These are phyloP conservation scores for Rhabdomys pumilio DNA, from an alignment of 2,797 vertebrate genomes.

Conservation along the genomic window DNA sequence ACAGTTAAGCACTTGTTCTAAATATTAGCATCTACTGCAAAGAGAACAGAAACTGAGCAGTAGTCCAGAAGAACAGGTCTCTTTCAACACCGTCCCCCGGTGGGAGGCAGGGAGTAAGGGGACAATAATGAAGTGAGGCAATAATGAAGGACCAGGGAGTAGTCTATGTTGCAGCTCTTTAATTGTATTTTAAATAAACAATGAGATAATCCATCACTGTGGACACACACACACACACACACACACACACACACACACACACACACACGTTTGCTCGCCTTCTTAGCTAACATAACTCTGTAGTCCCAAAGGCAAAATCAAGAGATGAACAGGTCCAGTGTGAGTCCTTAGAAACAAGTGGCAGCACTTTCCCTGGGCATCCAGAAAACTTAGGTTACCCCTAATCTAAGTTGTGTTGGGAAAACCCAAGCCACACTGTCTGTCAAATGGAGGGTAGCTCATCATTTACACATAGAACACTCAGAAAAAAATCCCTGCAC, in stretches of 20 bases:
- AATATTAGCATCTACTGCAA: constrained; percentile 52
- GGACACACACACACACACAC: background rate
- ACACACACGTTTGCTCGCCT: background rate
- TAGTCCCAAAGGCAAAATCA: background rate
- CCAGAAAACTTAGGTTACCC: background rate
- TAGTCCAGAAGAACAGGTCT: background rate
- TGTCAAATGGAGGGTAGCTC: background rate
- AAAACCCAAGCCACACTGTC: background rate
- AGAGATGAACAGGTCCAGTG: background rate
- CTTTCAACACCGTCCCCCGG: background rate
- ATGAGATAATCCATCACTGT: background rate
- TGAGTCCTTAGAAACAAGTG: background rate
- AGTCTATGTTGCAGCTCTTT: background rate
- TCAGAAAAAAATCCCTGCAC: background rate
- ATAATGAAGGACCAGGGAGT: background rate
- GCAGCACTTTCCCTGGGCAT: background rate
- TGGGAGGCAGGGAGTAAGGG: background rate
- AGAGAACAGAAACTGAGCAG: constrained; percentile 11
- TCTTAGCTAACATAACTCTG: background rate
- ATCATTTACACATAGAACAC: background rate
- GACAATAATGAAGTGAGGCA: background rate
- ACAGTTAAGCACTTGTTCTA: constrained; percentile 27
- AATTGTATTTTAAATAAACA: background rate
- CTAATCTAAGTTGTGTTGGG: background rate
- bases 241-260: background rate